Base-by-base conservation (phyloP, 2,113 vertebrate genomes). In the Phodopus roborovskii region DNA sequence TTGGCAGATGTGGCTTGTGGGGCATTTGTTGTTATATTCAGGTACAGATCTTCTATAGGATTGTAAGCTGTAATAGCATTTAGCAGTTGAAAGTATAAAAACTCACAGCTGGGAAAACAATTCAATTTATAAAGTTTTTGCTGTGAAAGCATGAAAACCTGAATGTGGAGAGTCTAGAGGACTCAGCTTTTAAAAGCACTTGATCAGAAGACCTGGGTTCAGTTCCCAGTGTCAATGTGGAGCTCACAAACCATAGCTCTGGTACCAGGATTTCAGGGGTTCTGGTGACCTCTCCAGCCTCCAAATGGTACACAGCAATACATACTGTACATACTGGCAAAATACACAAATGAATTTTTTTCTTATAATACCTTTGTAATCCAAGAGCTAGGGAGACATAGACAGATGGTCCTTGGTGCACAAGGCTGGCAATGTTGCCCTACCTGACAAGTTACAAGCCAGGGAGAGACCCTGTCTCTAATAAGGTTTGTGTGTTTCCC, bases 11-110 rank as follows among this genome's bases (percentile, higher is more conserved):
- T 58, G 36, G 36, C n/a, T 45, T 22, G 74, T 9, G 19, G 62
- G 66, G 45, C 3, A 22, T 15, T 66, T 95, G 89, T 53, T 71
- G 45, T n/a, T 39, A 85, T 71, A 66, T 86, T 60, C 30, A 64
- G 33, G 8, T 79, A 39, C 24, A 42, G 12, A 16, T 85, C 12
- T 73, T 45, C 75, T 16, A 78, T 0, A 70, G 11, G 58, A 6
- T 13, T 24, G 3, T 36, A 48, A 81, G 45, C 39, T 50, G 22
- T 36, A 93, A 26, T 88, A 89, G 66, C 45, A 96, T 93, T 96
- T 93, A 74, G 36, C 1, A 88, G 53, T 75, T n/a, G 33, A 95
- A 58, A 36, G 79, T 86, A 68, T 66, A 9, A 68, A 48, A 50
- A 30, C 17, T 50, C 62, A 48, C 24, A 42, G 11, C 42, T 86